These are phyloP conservation scores for Phalera bucephala DNA, from an alignment of 2,888 invertebrate species.

Conservation along the genomic window DNA sequence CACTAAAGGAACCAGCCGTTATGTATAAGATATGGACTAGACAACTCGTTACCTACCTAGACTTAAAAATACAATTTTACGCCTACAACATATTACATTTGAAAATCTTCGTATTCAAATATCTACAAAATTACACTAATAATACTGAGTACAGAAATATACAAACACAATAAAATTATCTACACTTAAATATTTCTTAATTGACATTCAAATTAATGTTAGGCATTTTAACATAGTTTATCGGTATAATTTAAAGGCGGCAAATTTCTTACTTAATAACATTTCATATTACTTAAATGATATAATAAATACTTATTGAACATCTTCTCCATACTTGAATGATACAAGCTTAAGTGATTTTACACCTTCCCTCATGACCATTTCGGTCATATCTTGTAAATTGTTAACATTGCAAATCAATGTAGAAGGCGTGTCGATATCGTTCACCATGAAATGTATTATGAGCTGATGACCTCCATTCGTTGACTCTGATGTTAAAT, in stretches of 20 bases:
- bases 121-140: no score
- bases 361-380: constrained; percentile 32
- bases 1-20: constrained; percentile 20
- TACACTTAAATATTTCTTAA: background rate
- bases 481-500: no score
- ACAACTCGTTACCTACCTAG: background rate
- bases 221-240: no score
- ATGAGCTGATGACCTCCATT: no score
- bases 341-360: constrained; percentile 17
- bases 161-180: background rate
- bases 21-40: constrained; percentile 11
- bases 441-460: constrained; percentile 14
- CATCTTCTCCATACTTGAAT: no score
- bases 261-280: background rate
- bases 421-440: constrained; percentile 4
- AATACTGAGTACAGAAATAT: background rate
- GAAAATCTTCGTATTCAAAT: no score
- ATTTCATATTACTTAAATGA: background rate
- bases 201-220: background rate
- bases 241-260: background rate
- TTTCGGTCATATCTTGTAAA: constrained; percentile 20
- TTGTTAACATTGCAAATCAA: constrained; percentile 16
- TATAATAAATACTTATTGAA: no score
- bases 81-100: no score
- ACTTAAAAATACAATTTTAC: background rate